These are phyloP conservation scores for Ceratotherium simum DNA, from an alignment of 2,113 vertebrate species.

Conservation along the genomic window DNA sequence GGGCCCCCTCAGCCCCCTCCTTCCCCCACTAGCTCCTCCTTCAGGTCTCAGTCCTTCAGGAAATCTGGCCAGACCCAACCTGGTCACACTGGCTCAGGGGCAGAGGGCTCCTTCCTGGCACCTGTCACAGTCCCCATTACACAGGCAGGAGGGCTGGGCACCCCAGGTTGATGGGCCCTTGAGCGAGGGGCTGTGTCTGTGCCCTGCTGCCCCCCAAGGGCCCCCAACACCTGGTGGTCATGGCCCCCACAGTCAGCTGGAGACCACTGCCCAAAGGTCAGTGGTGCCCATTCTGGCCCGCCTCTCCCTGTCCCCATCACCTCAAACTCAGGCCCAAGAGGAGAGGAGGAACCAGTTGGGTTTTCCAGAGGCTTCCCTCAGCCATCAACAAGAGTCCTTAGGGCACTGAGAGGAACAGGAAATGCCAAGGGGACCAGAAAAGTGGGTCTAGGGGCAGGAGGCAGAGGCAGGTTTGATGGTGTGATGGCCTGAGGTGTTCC, in stretches of 20 bases:
- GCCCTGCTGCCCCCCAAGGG: neutral
- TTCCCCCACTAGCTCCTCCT: neutral
- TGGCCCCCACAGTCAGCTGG: neutral
- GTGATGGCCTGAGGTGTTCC: neutral
- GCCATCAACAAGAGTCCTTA: neutral
- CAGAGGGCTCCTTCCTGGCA: neutral
- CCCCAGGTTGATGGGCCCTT: neutral
- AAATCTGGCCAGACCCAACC: neutral
- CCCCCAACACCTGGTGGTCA: neutral
- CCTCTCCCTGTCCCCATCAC: neutral
- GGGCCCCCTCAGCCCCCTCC: too few relatives aligned
- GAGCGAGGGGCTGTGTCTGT: neutral
- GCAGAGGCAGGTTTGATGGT: neutral
- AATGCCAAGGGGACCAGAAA: neutral
- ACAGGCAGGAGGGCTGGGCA: neutral
- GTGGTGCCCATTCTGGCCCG: neutral
- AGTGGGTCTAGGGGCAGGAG: too few relatives aligned
- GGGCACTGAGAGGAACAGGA: neutral
- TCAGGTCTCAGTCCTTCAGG: neutral
- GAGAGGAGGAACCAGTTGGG: neutral
- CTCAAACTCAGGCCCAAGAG: neutral
- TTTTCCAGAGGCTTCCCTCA: neutral
- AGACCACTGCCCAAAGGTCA: neutral
- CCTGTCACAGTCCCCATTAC: neutral
- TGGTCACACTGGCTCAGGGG: neutral